Conservation (phyloP, 2,888 invertebrate species). For the Dasysyrphus albostriatus region DNA sequence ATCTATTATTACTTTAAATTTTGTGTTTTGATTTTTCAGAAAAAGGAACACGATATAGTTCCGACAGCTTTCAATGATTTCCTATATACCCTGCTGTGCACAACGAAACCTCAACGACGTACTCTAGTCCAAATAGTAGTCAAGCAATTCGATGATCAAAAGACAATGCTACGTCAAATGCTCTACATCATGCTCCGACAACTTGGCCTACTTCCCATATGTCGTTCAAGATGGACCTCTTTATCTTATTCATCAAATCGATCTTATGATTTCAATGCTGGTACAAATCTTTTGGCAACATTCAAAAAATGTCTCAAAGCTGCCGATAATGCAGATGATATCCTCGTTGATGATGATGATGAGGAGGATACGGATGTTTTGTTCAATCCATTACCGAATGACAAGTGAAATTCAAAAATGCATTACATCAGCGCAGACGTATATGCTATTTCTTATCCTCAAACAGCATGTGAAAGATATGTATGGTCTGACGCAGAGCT, state of each 20-base stretch:
- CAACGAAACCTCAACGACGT: slow-evolving; percentile 96
- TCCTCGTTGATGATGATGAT: slow-evolving; percentile 91
- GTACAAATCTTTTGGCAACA: slow-evolving; percentile 96
- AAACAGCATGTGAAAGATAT: slow-evolving; percentile 98
- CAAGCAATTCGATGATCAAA: slow-evolving; percentile 98
- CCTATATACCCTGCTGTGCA: slow-evolving; percentile 95
- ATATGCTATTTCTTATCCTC: slow-evolving; percentile 95
- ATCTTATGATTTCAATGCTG: slow-evolving; percentile 98
- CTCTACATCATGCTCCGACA: slow-evolving; percentile 98
- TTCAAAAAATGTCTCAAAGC: slow-evolving; percentile 91
- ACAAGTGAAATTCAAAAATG: slow-evolving; percentile 93
- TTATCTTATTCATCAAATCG: slow-evolving; percentile 99
- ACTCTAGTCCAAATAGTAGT: slow-evolving; percentile 95
- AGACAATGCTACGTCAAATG: slow-evolving; percentile 96
- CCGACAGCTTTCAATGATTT: slow-evolving; percentile 95
- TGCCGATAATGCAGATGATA: slow-evolving; percentile 79
- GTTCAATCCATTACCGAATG: slow-evolving; percentile 90
- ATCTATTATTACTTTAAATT: background rate
- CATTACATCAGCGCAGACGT: slow-evolving; percentile 97
- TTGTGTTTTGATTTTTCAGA: slow-evolving; percentile 76
- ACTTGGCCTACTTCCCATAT: slow-evolving; percentile 99
- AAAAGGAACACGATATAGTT: slow-evolving; percentile 87
- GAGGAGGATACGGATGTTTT: slow-evolving; percentile 94
- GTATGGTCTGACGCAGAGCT: too few species aligned
- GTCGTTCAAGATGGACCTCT: slow-evolving; percentile 98